Percentiles rank a stretch among this genome's conserved stretches.
Conservation (phyloP, 1,140 invertebrate genomes). For the Ceratina australensis region DNA sequence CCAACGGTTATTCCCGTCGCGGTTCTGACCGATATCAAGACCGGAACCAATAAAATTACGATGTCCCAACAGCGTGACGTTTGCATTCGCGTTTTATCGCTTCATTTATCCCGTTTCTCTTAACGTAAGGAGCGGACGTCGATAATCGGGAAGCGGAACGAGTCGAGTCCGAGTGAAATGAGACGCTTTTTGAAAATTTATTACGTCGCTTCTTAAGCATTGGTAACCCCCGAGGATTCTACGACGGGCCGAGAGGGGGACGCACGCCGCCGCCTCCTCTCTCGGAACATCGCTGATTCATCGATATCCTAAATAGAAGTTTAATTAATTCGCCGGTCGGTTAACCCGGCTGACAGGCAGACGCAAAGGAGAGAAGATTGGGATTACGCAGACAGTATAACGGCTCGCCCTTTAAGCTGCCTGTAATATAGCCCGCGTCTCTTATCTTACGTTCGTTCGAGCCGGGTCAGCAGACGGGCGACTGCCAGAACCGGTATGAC, state of each 20-base stretch:
- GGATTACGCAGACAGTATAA: conserved; percentile 70
- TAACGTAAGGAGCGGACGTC: not conserved
- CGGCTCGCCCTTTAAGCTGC: conserved; percentile 66
- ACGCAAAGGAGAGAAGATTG: conserved; percentile 66
- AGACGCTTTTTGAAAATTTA: conserved; percentile 72
- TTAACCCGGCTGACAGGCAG: conserved; percentile 74
- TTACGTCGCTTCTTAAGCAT: conserved; percentile 60
- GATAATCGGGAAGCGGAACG: not conserved
- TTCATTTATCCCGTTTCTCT: not conserved
- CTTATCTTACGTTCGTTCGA: conserved; percentile 39
- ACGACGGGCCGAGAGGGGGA: conserved; percentile 6
- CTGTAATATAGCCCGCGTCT: conserved; percentile 63
- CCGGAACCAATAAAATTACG: not conserved
- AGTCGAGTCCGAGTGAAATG: not conserved
- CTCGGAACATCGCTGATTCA: conserved; percentile 75
- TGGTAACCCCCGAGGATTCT: conserved; percentile 8
- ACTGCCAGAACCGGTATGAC: conserved; percentile 13
- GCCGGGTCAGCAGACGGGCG: conserved; percentile 61
- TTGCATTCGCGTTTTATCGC: conserved; percentile 4
- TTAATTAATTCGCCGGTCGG: conserved; percentile 78
- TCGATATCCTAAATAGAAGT: conserved; percentile 78
- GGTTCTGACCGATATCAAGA: not conserved
- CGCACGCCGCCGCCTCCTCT: conserved; percentile 22
- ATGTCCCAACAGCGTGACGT: not conserved
- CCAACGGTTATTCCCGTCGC: not conserved